These are phyloP conservation scores for Gobio gobio DNA, from an alignment of 2,113 vertebrate species.

Conservation along the genomic window DNA sequence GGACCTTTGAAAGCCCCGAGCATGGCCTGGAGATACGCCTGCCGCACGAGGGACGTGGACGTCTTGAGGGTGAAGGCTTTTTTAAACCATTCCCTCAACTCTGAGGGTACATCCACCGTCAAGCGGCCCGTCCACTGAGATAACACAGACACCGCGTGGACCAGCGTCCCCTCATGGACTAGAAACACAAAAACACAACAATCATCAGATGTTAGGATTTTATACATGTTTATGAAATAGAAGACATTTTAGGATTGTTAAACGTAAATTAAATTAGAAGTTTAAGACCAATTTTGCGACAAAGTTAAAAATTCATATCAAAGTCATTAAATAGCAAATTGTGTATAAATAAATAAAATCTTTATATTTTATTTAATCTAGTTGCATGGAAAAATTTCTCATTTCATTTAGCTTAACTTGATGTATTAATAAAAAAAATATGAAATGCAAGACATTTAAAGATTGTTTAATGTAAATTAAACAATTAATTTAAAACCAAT, in stretches of 20 bases:
- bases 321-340: neutral
- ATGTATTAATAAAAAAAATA: no score
- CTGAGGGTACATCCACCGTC: conserved; percentile 84
- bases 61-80: conserved; percentile 95
- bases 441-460: no score
- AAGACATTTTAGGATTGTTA: neutral
- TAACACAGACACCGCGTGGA: conserved; percentile 88
- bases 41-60: conserved; percentile 89
- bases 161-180: conserved; percentile 95
- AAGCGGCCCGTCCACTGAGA: conserved; percentile 91
- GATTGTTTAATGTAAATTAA: no score
- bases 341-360: neutral
- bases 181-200: conserved; percentile 1
- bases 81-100: conserved; percentile 90
- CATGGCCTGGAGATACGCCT: conserved; percentile 93
- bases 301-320: no score
- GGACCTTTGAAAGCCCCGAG: conserved; percentile 91
- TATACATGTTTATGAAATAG: neutral
- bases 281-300: neutral
- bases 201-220: neutral
- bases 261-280: neutral
- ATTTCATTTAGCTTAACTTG: no score
- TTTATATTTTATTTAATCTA: neutral
- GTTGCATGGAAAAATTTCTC: no score
- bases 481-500: no score